Conservation (phyloP, 92 coral and sea anemone species). For the Micromussa lordhowensis region DNA sequence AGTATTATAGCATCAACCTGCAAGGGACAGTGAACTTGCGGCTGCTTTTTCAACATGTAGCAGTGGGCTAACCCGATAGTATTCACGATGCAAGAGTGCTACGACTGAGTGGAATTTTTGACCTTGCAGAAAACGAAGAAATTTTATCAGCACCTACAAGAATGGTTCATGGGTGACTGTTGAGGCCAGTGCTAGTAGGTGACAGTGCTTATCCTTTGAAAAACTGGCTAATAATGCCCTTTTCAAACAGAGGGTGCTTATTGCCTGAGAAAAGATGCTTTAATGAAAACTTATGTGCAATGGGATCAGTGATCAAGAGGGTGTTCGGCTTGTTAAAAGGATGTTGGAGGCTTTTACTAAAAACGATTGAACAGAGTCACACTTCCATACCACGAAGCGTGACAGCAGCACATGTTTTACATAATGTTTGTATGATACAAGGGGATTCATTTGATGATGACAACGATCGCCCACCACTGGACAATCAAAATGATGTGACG, state of each 20-base stretch:
- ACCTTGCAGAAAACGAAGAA: constrained; percentile 48
- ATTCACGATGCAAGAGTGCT: constrained; percentile 63
- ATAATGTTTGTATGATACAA: constrained; percentile 14
- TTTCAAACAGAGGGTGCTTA: constrained; percentile 35
- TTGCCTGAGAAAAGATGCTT: constrained; percentile 33
- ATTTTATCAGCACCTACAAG: constrained; percentile 54
- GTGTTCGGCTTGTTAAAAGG: constrained; percentile 50
- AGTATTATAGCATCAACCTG: constrained; percentile 60
- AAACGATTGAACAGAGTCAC: background rate
- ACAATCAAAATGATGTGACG: constrained; percentile 32
- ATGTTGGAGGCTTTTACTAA: constrained; percentile 44
- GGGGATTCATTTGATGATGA: constrained; percentile 29
- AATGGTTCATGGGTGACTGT: constrained; percentile 37
- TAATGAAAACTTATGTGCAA: constrained; percentile 17
- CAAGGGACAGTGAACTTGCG: constrained; percentile 54
- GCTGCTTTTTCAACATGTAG: constrained; percentile 41
- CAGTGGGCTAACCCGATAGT: constrained; percentile 60
- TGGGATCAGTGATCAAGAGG: constrained; percentile 32
- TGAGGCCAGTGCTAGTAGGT: constrained; percentile 67
- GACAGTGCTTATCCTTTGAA: constrained; percentile 59
- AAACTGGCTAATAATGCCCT: constrained; percentile 55
- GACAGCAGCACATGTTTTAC: constrained; percentile 22
- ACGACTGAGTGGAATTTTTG: constrained; percentile 41
- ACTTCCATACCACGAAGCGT: background rate
- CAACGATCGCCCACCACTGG: constrained; percentile 25